Base-by-base conservation (phyloP, 2,888 invertebrate genomes). In the Schrankia costaestrigalis region DNA sequence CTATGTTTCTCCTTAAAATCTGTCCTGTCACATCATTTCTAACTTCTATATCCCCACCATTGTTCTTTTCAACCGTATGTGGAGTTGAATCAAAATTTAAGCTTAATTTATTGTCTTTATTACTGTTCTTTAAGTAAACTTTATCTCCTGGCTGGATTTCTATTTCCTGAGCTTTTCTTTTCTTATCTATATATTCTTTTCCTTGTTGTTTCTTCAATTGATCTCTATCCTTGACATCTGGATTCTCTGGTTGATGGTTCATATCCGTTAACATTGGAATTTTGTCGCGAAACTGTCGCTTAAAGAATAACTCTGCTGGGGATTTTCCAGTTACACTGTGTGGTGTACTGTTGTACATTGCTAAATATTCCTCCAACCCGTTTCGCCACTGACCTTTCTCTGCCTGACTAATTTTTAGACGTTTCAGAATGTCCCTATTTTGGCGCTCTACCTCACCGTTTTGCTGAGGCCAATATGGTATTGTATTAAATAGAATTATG, bases 251-350 rank as follows among this genome's bases (percentile, higher is more conserved):
- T 1, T 39, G 10, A 28, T 41, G 38, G 0, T 24, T 14, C 0
- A 26, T 14, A 11, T 32, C 38, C 2, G 1, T 8, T 9, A 44
- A 11, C 27, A 28, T 26, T 0, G 54, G 56, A 8, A 50, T 18
- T 26, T 57, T 56, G 9, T 67, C 68, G 9, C 58, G 24, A 26
- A 52, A 46, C 11, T 22, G 3, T 7, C 64, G 32, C n/a, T 26
- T 34, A 13, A 47, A 59, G 34, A 60, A 54, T 28, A 55, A 35
- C 28, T 56, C 55, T 12, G 53, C 18, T 0, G 56, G 57, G 3
- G 53, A 31, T 37, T 31, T 49, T 3, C 67, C 59, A 5, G 67
- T 67, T 0, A 54, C 48, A n/a, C 41, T 15, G 31, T 67, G 67
- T 3, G 66, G 68, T 3, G 65, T 33, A 6, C 17, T 26, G 7